Base-by-base conservation (phyloP, 2,888 invertebrate genomes). In the Flexamia atlantica region DNA sequence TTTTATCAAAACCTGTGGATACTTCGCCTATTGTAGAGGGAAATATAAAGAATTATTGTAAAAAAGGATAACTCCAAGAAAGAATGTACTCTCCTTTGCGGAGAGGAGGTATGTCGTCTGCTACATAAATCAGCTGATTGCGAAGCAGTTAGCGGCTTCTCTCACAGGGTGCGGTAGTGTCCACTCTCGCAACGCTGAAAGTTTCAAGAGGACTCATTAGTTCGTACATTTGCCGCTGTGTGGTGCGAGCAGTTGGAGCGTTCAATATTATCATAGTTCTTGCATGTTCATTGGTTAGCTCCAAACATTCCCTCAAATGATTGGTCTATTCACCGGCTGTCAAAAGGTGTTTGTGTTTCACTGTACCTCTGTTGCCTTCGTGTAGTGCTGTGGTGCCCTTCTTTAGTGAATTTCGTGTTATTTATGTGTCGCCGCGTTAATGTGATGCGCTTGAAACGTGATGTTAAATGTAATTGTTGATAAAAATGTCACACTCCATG, bases 311-410 rank as follows among this genome's bases (percentile, higher is more conserved):
- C 36, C 70, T n/a, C 12, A 57, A 57, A 36, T 36, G 74, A 83
- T 83, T 83, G 82, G 82, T 83, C 40, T 40, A 53, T 83, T 57
- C 53, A 40, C 82, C 74, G 74, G 72, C 82, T 83, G 82, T 83
- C 82, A 83, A 83, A 57, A 72, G 74, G n/a, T 83, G 74, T 83
- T 50, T 74, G 53, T 74, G 57, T 83, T 14, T 50, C 50, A 12
- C 32, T 70, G 81, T 83, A 53, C 74, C 82, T 70, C 36, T 81
- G 72, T 83, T 79, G 79, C 57, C 79, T 79, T 57, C 36, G 20
- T 64, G 64, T 64, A 25, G 64, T 64, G 64, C 64, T 64, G 64
- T 64, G 64, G 64, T 64, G 64, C 30, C 64, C 64, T 64, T 30
- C 28, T 64, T 17, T 64, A 14, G 28, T 64, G 30, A 28, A 28